Evolutionary conservation across 2,888 invertebrate genomes (phyloP), one percentile per base, ranked within the genome.

Genomic region (Pyrgus malvae): DNA sequence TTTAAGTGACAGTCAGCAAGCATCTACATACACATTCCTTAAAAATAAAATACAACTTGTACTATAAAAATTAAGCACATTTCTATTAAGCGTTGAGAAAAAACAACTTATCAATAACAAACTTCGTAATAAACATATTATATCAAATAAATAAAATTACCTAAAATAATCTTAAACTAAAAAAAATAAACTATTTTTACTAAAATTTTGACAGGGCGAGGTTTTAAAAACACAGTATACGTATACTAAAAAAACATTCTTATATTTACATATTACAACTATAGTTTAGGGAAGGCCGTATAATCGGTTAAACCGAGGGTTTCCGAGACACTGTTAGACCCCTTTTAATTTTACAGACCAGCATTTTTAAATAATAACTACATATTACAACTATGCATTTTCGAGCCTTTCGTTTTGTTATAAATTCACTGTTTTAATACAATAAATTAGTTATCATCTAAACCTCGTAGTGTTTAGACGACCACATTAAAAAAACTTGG

Each of bases 101-200:
- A 60, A 41, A 44, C 35, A 17, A 44, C 27, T 46, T 53, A 61
- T 56, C 46, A 54, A 56, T 37, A 63, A 49, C 55, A 59, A 35
- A 37, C 17, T 59, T 55, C 27, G 49, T 59, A 60, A 48, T 17
- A 44, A 42, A 44, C 27, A 57, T 11, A 68, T 75, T 71, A 71
- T 74, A n/a, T n/a, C n/a, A n/a, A 77, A 76, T 72, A 76, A 77
- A 74, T 77, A 66, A 68, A 63, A 66, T 57, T 59, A 67, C 37
- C 46, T 60, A 62, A 59, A 63, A 60, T 64, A 62, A 66, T 58
- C 57, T 58, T 62, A 70, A 71, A 72, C 62, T 70, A 74, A 70
- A 70, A 70, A 70, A 70, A 67, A 69, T 65, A n/a, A 37, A 48
- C 56, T 55, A 58, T 63, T 44, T 45, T 55, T 48, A 55, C 57